These are phyloP conservation scores for Xenopus laevis DNA, from an alignment of 2,113 vertebrate genomes.

Conservation along the genomic window DNA sequence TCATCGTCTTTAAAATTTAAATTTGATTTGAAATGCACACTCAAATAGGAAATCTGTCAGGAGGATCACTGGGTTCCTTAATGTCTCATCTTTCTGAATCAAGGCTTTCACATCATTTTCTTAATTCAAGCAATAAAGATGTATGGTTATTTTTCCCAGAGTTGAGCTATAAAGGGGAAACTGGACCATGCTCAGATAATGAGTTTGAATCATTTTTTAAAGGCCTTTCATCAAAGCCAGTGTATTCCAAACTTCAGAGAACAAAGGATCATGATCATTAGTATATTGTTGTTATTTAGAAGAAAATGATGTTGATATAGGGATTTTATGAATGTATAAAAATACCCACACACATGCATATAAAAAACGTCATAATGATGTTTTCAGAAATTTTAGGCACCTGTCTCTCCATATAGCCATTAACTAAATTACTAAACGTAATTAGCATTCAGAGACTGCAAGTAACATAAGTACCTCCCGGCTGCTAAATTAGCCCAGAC, in stretches of 20 bases:
- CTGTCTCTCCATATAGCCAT: no score
- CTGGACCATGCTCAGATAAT: conserved; percentile 29
- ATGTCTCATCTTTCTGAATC: conserved; percentile 43
- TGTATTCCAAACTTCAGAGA: not conserved
- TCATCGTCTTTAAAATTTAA: conserved; percentile 52
- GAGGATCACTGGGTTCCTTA: conserved; percentile 19
- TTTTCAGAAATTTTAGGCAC: no score
- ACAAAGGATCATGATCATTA: no score
- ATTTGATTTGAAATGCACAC: conserved; percentile 52
- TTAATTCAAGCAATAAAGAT: conserved; percentile 39
- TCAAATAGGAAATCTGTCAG: conserved; percentile 50
- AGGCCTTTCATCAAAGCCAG: conserved; percentile 32
- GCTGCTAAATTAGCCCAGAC: no score
- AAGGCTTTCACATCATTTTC: conserved; percentile 45
- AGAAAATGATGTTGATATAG: no score
- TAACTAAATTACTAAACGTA: no score
- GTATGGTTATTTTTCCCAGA: not conserved
- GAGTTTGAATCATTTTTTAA: conserved; percentile 30
- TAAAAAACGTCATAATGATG: no score
- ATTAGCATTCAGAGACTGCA: no score
- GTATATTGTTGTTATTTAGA: no score
- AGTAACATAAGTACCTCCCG: no score
- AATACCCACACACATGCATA: no score
- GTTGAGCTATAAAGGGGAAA: conserved; percentile 18
- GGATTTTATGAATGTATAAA: no score